phyloP scores from a whole-genome alignment of 2,797 vertebrate species.

The Sebastiscus tertius region DNA sequence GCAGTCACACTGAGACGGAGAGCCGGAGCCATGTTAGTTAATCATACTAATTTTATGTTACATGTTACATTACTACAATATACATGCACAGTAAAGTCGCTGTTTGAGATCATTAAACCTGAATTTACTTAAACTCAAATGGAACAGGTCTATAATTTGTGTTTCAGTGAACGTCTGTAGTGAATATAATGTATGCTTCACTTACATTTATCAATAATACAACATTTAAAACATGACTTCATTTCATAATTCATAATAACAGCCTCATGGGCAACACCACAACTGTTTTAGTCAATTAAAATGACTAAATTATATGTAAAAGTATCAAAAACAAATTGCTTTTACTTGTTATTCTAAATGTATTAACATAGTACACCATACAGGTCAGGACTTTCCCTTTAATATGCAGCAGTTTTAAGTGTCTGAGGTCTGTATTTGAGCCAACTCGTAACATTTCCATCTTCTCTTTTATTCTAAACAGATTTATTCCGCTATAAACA shows the following conservation, averaged over 20 bases:
- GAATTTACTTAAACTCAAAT: not conserved
- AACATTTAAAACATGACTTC: conserved; percentile 11
- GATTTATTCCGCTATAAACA: conserved; percentile 18
- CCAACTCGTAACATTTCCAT: not conserved
- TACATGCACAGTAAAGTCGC: not conserved
- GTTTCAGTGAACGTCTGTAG: not conserved
- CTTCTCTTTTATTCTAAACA: conserved; percentile 12
- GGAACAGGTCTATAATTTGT: not conserved
- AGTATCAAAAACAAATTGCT: not conserved
- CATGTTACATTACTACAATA: not conserved
- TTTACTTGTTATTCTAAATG: not conserved
- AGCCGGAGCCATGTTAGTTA: conserved; percentile 1
- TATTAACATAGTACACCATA: not conserved
- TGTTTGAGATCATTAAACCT: not conserved
- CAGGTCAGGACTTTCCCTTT: not conserved
- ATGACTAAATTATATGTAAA: not conserved
- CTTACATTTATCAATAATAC: conserved; percentile 49
- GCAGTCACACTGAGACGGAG: conserved; percentile 14
- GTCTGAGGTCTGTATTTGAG: not conserved
- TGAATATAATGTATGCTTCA: not conserved
- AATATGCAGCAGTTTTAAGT: not conserved
- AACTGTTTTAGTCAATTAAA: not conserved
- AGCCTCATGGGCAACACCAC: not conserved
- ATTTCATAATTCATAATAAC: conserved; percentile 24
- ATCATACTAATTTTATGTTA: conserved; percentile 13